Base-by-base conservation (phyloP, 2,888 invertebrate genomes). In the Diaphora mendica region DNA sequence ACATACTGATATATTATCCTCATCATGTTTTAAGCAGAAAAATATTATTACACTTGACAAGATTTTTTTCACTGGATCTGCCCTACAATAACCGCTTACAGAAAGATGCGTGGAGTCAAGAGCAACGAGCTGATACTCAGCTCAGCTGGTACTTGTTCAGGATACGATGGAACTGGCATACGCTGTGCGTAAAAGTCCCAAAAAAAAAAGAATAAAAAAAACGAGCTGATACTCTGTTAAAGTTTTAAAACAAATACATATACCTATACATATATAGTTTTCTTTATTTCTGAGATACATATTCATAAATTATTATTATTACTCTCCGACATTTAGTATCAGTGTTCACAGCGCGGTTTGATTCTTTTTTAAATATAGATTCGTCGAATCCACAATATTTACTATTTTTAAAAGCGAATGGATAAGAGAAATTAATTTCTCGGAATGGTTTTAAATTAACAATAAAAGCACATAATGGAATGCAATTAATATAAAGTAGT, bases 261-360 rank as follows among this genome's bases (percentile, higher is more conserved):
- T 69, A 17, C 2, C 8, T 4, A 44, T n/a, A 51, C n/a, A 23
- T 8, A 30, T 69, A 42, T 20, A 26, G 20, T 68, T 35, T 35
- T 33, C 5, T 44, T 62, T 48, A 62, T 64, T 26, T 64, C 23
- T 48, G 42, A 26, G 9, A 59, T 26, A 59, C 26, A 62, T 59
- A 17, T 59, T 59, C 15, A 35, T 7, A 35, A 55, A 68, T 39
- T 70, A 62, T 59, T 26, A n/a, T 26, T n/a, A 66, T 51, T n/a
- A n/a, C n/a, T 76, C 66, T 59, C 42, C 30, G 35, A 51, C 35
- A 68, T n/a, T 73, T 55, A 76, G 62, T 55, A 13, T 68, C 3
- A 4, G 11, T 13, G 72, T 76, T 82, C 83, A 82, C 77, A 82
- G 78, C 83, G 68, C 79, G 72, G 74, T 83, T 83, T 77, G 70